These are phyloP conservation scores for Larimichthys polyactis DNA, from an alignment of 2,113 vertebrate species.

Conservation along the genomic window DNA sequence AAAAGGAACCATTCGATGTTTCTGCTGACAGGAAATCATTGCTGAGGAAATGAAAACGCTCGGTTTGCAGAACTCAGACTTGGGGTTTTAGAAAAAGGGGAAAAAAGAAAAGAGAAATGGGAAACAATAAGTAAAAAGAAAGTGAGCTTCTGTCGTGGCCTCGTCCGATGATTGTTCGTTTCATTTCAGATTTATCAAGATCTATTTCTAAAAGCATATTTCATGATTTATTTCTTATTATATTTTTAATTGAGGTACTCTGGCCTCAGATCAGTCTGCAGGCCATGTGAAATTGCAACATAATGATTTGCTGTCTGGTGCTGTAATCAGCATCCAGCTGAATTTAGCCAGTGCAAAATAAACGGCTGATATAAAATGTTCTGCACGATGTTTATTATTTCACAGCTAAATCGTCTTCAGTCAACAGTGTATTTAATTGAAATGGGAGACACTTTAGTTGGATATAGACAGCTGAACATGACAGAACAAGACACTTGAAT, in stretches of 20 bases:
- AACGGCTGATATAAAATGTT: background rate
- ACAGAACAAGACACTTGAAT: background rate
- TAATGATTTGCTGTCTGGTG: slow-evolving; percentile 43
- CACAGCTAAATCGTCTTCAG: background rate
- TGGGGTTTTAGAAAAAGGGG: background rate
- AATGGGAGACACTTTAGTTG: background rate
- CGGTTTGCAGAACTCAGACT: slow-evolving; percentile 54
- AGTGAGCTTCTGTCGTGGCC: background rate
- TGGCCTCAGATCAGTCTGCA: slow-evolving; percentile 8
- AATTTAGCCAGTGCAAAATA: slow-evolving; percentile 14
- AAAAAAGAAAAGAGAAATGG: slow-evolving; percentile 7
- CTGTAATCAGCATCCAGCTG: slow-evolving; percentile 17
- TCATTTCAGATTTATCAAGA: slow-evolving; percentile 5
- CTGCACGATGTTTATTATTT: slow-evolving; percentile 11
- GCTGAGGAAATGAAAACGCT: slow-evolving; percentile 52
- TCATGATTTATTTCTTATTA: slow-evolving; percentile 24
- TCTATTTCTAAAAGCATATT: slow-evolving; percentile 11
- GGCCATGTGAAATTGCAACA: slow-evolving; percentile 15
- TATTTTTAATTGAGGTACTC: slow-evolving; percentile 27
- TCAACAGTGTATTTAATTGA: background rate
- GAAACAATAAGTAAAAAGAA: background rate
- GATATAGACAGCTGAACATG: background rate
- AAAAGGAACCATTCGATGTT: slow-evolving; percentile 44
- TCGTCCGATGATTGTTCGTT: background rate
- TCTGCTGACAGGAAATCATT: slow-evolving; percentile 75